Percentiles rank a stretch among this genome's conserved stretches.
Conservation (phyloP, 2,888 invertebrate genomes). For the Silvanus unidentatus region DNA sequence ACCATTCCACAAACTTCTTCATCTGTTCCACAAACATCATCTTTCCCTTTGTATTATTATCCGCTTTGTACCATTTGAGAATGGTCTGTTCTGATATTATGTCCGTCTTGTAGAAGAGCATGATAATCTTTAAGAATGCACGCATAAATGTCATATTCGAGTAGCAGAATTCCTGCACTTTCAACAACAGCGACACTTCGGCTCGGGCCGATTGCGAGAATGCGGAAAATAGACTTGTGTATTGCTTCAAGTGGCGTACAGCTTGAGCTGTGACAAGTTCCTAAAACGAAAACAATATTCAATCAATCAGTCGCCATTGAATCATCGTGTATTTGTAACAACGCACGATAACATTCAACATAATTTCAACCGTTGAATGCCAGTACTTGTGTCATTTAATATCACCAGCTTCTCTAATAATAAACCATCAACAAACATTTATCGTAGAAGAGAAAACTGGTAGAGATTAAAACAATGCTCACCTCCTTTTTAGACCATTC, state of each 20-base stretch:
- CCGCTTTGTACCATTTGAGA: conserved; percentile 93
- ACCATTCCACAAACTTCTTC: conserved; percentile 96
- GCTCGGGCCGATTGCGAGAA: conserved; percentile 82
- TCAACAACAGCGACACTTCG: conserved; percentile 81
- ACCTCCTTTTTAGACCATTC: conserved; percentile 98
- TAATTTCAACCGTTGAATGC: conserved; percentile 23
- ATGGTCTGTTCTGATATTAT: conserved; percentile 93
- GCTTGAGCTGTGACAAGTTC: conserved; percentile 95
- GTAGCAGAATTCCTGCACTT: conserved; percentile 96
- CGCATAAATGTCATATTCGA: conserved; percentile 99
- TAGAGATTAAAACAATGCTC: too few relatives aligned
- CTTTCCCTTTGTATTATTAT: conserved; percentile 90
- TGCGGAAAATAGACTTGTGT: conserved; percentile 79
- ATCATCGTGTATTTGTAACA: conserved; percentile 20
- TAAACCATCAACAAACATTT: too few relatives aligned
- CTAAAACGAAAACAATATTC: conserved; percentile 27
- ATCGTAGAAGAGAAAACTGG: too few relatives aligned
- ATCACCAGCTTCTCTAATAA: too few relatives aligned
- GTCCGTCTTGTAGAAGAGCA: conserved; percentile 94
- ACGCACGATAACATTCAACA: conserved; percentile 29
- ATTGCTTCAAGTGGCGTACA: conserved; percentile 79
- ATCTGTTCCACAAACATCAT: conserved; percentile 97
- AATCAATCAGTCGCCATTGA: conserved; percentile 11
- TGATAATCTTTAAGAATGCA: conserved; percentile 94
- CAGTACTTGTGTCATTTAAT: conserved; percentile 31